Evolutionary conservation across 2,888 invertebrate species (phyloP).

Genomic region (Ditula angustiorana): DNA sequence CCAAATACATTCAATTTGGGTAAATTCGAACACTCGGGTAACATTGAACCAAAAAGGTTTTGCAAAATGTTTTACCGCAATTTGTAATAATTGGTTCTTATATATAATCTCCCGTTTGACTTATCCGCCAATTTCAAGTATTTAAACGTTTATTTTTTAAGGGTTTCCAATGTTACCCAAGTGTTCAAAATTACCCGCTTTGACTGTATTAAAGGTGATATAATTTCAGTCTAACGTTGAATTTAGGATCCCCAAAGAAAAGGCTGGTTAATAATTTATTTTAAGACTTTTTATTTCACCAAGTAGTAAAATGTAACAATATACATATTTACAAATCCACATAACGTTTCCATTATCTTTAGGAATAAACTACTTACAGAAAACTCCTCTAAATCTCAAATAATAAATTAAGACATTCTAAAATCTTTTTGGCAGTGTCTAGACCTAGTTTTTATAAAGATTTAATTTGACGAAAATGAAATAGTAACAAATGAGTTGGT

Average conservation of each 20-base stretch:
- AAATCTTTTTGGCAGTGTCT: conserved; percentile 56
- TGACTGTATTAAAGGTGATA: neutral
- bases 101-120: no score
- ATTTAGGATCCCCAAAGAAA: neutral
- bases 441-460: conserved; percentile 19
- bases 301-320: conserved; percentile 72
- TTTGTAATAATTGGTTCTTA: no score
- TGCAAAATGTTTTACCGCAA: no score
- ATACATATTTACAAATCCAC: conserved; percentile 61
- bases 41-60: no score
- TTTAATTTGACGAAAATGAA: conserved; percentile 15
- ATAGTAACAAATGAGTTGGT: neutral
- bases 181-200: no score
- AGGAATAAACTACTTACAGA: conserved; percentile 45
- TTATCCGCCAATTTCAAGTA: no score
- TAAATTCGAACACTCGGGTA: no score
- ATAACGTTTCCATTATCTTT: conserved; percentile 27
- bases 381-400: conserved; percentile 59
- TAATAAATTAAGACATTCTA: conserved; percentile 54
- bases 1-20: no score
- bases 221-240: no score
- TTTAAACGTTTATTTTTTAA: no score
- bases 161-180: no score
- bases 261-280: neutral
- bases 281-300: conserved; percentile 57